A percentile compares a stretch with the other conserved stretches of the same genome.
Conservation (phyloP, 2,888 invertebrate genomes). For the Himalopsyche japonica region DNA sequence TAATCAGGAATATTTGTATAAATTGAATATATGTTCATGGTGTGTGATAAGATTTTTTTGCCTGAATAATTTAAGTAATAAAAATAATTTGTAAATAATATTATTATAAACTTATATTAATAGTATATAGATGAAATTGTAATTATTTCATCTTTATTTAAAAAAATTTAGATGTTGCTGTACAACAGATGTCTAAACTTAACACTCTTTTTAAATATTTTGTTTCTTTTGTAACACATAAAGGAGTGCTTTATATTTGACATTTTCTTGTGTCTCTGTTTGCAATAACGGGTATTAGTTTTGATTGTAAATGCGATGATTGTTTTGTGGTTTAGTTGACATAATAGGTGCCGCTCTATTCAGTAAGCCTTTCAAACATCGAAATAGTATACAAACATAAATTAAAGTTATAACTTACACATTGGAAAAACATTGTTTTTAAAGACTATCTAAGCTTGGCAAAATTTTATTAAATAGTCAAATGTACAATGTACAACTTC, state of each 20-base stretch:
- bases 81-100: constrained; percentile 30
- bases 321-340: neutral
- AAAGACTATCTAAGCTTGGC: too few species aligned
- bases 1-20: neutral
- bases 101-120: constrained; percentile 26
- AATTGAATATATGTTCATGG: constrained; percentile 26
- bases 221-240: constrained; percentile 17
- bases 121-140: constrained; percentile 30
- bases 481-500: neutral
- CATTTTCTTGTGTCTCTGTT: constrained; percentile 13
- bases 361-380: neutral
- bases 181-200: constrained; percentile 58
- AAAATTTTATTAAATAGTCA: too few species aligned
- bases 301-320: neutral
- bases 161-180: constrained; percentile 59
- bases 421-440: too few species aligned
- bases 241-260: neutral
- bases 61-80: constrained; percentile 39
- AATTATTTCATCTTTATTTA: constrained; percentile 27
- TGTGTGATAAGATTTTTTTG: constrained; percentile 40
- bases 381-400: neutral
- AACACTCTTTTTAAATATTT: constrained; percentile 9
- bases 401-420: too few species aligned
- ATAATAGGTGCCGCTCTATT: neutral
- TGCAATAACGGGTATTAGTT: constrained; percentile 34